A percentile compares a stretch with the other conserved stretches of the same genome.
Conservation (phyloP, 1,140 invertebrate genomes). For the Bombus waltoni region DNA sequence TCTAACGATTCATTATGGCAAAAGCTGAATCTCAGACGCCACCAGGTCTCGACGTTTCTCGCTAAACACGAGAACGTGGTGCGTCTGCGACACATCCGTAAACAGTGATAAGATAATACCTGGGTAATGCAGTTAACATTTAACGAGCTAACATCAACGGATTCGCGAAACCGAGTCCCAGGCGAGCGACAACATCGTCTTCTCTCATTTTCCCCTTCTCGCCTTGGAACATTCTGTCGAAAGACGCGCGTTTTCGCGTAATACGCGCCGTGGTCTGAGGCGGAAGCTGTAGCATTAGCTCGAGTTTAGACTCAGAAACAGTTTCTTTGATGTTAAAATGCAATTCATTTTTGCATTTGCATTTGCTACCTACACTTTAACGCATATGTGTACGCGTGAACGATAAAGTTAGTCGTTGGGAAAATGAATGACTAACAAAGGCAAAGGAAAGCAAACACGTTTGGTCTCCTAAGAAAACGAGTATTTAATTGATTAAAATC, state of each 20-base stretch:
- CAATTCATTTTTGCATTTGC: not conserved
- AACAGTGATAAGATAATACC: constrained; percentile 64
- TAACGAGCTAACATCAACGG: constrained; percentile 59
- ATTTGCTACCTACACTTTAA: not conserved
- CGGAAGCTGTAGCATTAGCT: not conserved
- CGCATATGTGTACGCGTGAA: not conserved
- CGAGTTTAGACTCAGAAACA: not conserved
- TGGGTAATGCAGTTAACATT: constrained; percentile 44
- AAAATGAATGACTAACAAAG: not conserved
- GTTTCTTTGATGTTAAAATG: not conserved
- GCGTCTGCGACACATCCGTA: constrained; percentile 29
- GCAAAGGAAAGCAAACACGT: not conserved
- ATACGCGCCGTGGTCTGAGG: not conserved
- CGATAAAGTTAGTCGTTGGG: not conserved
- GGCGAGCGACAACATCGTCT: not conserved
- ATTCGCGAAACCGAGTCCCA: constrained; percentile 3
- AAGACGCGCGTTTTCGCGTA: not conserved
- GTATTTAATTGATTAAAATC: too few relatives aligned
- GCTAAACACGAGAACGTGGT: not conserved
- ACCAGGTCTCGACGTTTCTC: constrained; percentile 7
- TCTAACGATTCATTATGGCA: not conserved
- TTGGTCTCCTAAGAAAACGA: too few relatives aligned
- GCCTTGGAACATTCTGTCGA: not conserved
- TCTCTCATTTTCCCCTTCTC: too few relatives aligned
- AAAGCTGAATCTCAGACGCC: not conserved